phyloP scores from a whole-genome alignment of 2,113 vertebrate species.

The Progne subis region DNA sequence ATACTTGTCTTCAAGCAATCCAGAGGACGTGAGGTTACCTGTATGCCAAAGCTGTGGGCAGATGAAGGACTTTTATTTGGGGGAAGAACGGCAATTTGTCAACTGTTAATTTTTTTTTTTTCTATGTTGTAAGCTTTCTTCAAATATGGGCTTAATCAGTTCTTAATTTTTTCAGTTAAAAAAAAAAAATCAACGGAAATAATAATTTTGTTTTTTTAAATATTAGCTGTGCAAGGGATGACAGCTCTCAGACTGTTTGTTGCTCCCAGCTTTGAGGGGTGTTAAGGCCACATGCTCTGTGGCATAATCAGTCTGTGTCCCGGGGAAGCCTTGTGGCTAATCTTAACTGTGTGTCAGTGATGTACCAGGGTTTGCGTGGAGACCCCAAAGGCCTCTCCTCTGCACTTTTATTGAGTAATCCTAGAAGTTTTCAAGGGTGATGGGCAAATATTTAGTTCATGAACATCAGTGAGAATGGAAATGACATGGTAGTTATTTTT shows the following conservation, averaged over 20 bases:
- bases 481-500: accelerated
- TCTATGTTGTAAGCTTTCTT: background rate
- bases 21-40: background rate
- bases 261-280: background rate
- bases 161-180: background rate
- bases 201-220: background rate
- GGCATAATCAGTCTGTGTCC: background rate
- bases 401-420: background rate
- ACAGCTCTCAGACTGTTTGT: background rate
- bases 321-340: background rate
- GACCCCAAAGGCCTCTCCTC: background rate
- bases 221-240: background rate
- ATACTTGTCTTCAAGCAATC: background rate
- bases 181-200: background rate
- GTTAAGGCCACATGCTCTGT: background rate
- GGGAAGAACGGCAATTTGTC: background rate
- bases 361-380: background rate
- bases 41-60: background rate
- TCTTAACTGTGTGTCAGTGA: background rate
- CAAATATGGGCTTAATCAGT: background rate
- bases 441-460: background rate
- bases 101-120: background rate
- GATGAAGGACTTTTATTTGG: background rate
- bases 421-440: background rate
- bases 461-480: background rate